Evolutionary conservation across 2,797 vertebrate genomes (phyloP).

Genomic region (Rhinophrynus dorsalis): DNA sequence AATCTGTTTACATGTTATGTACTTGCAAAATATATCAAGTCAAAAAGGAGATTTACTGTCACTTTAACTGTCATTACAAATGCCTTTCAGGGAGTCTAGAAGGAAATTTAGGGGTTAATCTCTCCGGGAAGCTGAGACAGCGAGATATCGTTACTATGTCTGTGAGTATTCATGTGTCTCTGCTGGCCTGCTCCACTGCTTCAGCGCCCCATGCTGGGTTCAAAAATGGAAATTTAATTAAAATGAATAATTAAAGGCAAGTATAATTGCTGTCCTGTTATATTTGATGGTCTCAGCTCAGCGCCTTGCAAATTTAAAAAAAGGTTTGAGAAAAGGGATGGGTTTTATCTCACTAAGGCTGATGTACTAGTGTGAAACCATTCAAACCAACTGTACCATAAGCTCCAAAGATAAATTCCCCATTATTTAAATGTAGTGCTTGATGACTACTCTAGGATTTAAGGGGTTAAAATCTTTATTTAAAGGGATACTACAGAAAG

Average conservation of each 20-base stretch:
- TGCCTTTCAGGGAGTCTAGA: no score
- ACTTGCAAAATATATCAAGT: no score
- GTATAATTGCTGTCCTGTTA: slow-evolving; percentile 27
- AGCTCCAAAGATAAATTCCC: no score
- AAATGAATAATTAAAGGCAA: slow-evolving; percentile 44
- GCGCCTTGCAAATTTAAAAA: slow-evolving; percentile 8
- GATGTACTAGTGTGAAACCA: no score
- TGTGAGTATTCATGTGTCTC: neutral
- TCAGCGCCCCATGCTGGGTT: slow-evolving; percentile 6
- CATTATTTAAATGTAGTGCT: no score
- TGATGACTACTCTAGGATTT: no score
- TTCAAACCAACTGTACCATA: no score
- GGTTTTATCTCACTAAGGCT: neutral
- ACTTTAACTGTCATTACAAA: no score
- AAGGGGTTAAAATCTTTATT: no score
- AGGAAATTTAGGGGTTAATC: slow-evolving; percentile 23
- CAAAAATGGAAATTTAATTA: slow-evolving; percentile 47
- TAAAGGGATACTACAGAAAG: no score
- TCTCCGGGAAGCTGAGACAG: neutral
- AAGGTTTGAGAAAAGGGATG: neutral
- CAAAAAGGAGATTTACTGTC: no score
- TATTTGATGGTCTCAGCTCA: slow-evolving; percentile 25
- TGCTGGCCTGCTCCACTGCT: neutral
- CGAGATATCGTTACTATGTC: neutral
- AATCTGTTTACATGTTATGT: no score